These are phyloP conservation scores for Endotricha flammealis DNA, from an alignment of 2,888 invertebrate species.

Conservation along the genomic window DNA sequence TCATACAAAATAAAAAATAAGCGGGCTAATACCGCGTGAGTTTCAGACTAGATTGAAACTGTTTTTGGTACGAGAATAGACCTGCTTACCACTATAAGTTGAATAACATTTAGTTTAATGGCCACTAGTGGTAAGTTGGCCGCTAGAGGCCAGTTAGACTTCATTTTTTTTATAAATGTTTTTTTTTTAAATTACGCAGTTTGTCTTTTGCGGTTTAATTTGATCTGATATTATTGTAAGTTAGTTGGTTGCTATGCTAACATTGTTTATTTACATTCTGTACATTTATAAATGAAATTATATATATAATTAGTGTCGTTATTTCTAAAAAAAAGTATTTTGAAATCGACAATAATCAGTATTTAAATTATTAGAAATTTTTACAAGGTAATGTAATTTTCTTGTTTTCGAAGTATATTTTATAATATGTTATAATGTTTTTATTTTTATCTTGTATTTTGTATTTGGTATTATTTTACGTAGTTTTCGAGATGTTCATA, in stretches of 20 bases:
- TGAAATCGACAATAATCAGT: conserved; percentile 73
- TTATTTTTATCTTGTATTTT: too few species aligned
- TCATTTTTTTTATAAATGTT: not conserved
- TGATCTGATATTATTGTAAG: conserved; percentile 34
- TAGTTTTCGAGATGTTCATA: conserved; percentile 28
- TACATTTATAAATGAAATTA: conserved; percentile 28
- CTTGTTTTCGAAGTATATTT: conserved; percentile 67
- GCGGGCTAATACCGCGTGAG: too few species aligned
- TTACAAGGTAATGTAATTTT: conserved; percentile 46
- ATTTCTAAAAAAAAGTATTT: conserved; percentile 44
- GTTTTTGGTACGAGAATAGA: too few species aligned
- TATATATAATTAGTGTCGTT: conserved; percentile 29
- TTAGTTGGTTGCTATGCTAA: conserved; percentile 29
- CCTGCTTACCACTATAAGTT: too few species aligned
- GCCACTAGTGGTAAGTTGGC: too few species aligned
- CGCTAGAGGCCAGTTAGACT: too few species aligned
- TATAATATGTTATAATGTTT: too few species aligned
- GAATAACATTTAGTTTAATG: too few species aligned
- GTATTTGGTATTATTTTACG: conserved; percentile 68
- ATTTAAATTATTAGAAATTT: conserved; percentile 63
- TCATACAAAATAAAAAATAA: too few species aligned
- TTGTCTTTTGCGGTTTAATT: conserved; percentile 12
- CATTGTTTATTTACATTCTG: conserved; percentile 27
- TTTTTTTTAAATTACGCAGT: not conserved
- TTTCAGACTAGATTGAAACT: too few species aligned